Conservation (phyloP, 1,140 invertebrate species). For the Laupala kohalensis region DNA sequence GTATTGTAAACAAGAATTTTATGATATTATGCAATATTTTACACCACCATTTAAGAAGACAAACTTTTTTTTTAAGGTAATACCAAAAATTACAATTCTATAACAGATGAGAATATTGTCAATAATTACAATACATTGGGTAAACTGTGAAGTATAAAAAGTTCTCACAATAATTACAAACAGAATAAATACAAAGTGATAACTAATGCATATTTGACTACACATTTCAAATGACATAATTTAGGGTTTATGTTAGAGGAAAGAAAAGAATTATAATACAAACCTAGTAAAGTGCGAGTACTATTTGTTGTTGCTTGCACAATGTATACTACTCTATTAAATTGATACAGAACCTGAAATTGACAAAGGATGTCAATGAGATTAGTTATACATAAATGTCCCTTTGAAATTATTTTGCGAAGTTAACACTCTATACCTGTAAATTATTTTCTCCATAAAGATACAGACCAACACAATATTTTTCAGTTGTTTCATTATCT, state of each 20-base stretch:
- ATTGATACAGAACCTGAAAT: constrained; percentile 41
- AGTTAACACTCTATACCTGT: constrained; percentile 25
- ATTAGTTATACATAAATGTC: not conserved
- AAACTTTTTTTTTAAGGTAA: no score
- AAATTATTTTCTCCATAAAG: constrained; percentile 26
- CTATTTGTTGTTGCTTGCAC: constrained; percentile 67
- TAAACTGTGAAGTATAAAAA: no score
- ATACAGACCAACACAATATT: constrained; percentile 30
- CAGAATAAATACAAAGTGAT: not conserved
- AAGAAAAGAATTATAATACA: not conserved
- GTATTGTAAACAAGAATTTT: no score
- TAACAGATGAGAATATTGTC: no score
- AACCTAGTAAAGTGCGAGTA: constrained; percentile 43
- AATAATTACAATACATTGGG: no score
- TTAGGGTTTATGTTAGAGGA: not conserved
- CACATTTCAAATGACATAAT: not conserved
- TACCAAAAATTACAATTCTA: no score
- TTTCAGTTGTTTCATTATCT: constrained; percentile 18
- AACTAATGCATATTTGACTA: not conserved
- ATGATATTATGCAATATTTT: no score
- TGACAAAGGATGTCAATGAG: not conserved
- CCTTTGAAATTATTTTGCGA: not conserved
- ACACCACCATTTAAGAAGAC: no score
- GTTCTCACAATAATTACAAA: not conserved
- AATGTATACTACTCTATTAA: constrained; percentile 45